phyloP scores from a whole-genome alignment of 2,797 vertebrate species.

The Enteromius afrohamiltoni region DNA sequence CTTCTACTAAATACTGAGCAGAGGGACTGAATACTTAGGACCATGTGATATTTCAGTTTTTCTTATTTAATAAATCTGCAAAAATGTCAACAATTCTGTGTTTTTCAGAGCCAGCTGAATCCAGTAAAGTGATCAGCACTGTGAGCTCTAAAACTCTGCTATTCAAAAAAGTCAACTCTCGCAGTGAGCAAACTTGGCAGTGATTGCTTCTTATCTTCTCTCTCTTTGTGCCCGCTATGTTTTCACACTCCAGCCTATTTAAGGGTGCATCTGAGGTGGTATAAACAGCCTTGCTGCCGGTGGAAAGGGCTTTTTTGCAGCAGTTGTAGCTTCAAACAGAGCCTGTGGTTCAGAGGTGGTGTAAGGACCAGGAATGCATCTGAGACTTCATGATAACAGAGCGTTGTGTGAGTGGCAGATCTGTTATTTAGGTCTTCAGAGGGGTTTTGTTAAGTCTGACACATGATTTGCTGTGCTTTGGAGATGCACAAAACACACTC shows the following conservation, averaged over 20 bases:
- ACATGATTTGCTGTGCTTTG: conserved; percentile 47
- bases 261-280: conserved; percentile 24
- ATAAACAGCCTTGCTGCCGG: conserved; percentile 58
- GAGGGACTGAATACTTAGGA: too few species aligned
- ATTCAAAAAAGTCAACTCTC: not conserved
- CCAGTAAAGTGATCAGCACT: not conserved
- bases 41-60: too few species aligned
- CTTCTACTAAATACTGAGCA: too few species aligned
- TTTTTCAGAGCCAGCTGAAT: not conserved
- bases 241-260: conserved; percentile 24
- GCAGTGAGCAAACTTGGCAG: not conserved
- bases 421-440: conserved; percentile 52
- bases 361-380: conserved; percentile 65
- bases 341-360: conserved; percentile 64
- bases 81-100: too few species aligned
- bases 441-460: conserved; percentile 54
- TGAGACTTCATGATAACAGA: conserved; percentile 62
- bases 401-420: conserved; percentile 58
- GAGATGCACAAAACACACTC: conserved; percentile 23
- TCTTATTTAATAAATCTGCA: too few species aligned
- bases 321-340: conserved; percentile 65
- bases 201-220: conserved; percentile 29
- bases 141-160: not conserved
- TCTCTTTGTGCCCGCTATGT: conserved; percentile 29
- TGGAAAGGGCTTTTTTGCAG: conserved; percentile 63